Percentiles rank a stretch among this genome's conserved stretches.
Evolutionary conservation across 2,797 vertebrate species (phyloP).

Genomic region (Diglossa cyanea): DNA sequence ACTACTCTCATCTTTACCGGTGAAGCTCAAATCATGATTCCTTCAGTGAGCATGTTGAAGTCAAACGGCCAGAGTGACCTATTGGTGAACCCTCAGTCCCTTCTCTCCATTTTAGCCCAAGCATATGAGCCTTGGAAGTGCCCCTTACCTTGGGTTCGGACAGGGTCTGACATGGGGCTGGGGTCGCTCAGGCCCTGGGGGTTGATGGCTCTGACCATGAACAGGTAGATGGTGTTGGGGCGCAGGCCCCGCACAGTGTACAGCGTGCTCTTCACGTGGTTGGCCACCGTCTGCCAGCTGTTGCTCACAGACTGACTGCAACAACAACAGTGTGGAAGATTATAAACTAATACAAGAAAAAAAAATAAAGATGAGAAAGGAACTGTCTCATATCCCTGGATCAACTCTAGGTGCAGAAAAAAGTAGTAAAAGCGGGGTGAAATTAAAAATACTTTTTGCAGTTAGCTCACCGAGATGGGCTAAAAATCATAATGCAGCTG

Average conservation of each 20-base stretch:
- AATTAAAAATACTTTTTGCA: constrained; percentile 13
- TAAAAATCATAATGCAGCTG: not conserved
- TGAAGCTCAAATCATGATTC: not conserved
- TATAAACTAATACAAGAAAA: not conserved
- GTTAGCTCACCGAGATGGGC: not conserved
- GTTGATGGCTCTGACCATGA: constrained; percentile 97
- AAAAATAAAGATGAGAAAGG: not conserved
- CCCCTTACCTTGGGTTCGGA: constrained; percentile 92
- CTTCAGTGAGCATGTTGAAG: not conserved
- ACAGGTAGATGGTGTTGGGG: constrained; percentile 97
- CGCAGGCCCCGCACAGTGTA: constrained; percentile 89
- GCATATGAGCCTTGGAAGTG: fast-evolving
- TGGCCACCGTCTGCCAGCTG: constrained; percentile 98
- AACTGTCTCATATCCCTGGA: not conserved
- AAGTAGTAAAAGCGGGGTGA: not conserved
- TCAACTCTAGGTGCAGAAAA: not conserved
- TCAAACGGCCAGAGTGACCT: not conserved
- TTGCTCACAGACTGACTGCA: constrained; percentile 98
- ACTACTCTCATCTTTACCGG: not conserved
- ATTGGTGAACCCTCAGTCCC: not conserved
- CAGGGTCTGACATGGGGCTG: constrained; percentile 95
- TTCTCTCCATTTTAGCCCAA: not conserved
- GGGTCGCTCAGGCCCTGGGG: constrained; percentile 94
- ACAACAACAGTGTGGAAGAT: constrained; percentile 7
- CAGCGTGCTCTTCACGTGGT: constrained; percentile 91